A percentile compares a stretch with the other conserved stretches of the same genome.
phyloP scores from a whole-genome alignment of 2,113 vertebrate species.

The Amphiprion percula region DNA sequence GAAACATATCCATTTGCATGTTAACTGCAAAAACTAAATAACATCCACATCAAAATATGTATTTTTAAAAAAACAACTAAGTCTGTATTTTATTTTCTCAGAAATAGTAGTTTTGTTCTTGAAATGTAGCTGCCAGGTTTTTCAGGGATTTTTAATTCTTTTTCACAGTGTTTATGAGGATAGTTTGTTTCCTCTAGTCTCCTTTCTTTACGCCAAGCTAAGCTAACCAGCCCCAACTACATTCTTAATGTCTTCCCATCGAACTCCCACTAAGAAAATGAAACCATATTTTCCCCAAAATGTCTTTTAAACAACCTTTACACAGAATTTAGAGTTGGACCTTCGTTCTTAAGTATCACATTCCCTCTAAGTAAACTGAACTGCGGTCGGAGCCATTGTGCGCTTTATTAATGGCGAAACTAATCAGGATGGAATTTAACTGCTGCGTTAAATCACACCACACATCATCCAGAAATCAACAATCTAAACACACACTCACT shows the following conservation, averaged over 20 bases:
- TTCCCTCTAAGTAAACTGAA: constrained; percentile 11
- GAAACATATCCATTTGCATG: too few relatives aligned
- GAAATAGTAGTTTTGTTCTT: too few relatives aligned
- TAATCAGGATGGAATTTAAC: constrained; percentile 51
- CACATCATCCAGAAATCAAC: constrained; percentile 23
- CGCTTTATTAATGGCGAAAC: constrained; percentile 39
- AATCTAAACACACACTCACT: constrained; percentile 19
- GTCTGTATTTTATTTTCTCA: too few relatives aligned
- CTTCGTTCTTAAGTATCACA: neutral
- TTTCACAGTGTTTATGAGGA: too few relatives aligned
- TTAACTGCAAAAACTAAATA: too few relatives aligned
- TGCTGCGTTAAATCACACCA: constrained; percentile 35
- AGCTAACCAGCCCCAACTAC: neutral
- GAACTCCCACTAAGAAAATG: too few relatives aligned
- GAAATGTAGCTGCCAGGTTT: too few relatives aligned
- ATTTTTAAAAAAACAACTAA: too few relatives aligned
- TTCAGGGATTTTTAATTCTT: too few relatives aligned
- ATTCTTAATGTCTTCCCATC: too few relatives aligned
- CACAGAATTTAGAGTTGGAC: neutral
- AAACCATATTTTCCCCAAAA: too few relatives aligned
- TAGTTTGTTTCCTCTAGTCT: neutral
- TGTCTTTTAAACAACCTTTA: neutral
- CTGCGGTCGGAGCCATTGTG: neutral
- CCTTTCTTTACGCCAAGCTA: neutral
- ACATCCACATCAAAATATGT: too few relatives aligned